Percentiles rank a stretch among this genome's conserved stretches.
Conservation (phyloP, 2,797 vertebrate genomes). For the Eremophila alpestris region DNA sequence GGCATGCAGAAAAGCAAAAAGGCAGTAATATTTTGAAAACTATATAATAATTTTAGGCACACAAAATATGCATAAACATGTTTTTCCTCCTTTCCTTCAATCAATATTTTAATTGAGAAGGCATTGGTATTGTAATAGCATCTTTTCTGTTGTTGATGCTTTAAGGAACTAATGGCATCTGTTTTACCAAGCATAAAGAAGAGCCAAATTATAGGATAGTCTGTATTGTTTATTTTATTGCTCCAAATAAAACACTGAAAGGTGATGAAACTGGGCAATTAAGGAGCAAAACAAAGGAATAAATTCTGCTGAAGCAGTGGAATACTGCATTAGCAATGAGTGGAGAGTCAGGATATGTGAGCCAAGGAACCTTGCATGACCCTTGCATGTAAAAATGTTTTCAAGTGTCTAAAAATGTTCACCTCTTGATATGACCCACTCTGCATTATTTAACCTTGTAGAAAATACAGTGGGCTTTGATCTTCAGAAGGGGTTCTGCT, state of each 20-base stretch:
- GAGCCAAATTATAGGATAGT: neutral
- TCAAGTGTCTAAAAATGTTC: neutral
- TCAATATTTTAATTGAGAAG: neutral
- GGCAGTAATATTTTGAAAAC: neutral
- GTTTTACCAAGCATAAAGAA: neutral
- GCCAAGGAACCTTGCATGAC: neutral
- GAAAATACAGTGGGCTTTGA: neutral
- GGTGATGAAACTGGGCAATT: neutral
- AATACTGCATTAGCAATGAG: neutral
- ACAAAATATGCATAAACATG: neutral
- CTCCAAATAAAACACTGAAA: conserved; percentile 4
- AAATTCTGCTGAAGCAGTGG: neutral
- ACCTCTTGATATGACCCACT: neutral
- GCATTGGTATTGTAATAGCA: neutral
- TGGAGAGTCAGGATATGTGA: neutral
- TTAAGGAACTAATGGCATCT: neutral
- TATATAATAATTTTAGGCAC: neutral
- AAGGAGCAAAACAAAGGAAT: neutral
- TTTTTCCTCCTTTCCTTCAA: neutral
- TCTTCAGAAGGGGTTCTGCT: neutral
- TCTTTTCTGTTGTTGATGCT: neutral
- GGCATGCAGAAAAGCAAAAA: neutral
- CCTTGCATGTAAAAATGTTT: neutral
- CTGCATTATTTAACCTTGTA: neutral
- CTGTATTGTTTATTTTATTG: neutral